Evolutionary conservation across 2,888 invertebrate genomes (phyloP).

Genomic region (Epistrophe grossulariae): DNA sequence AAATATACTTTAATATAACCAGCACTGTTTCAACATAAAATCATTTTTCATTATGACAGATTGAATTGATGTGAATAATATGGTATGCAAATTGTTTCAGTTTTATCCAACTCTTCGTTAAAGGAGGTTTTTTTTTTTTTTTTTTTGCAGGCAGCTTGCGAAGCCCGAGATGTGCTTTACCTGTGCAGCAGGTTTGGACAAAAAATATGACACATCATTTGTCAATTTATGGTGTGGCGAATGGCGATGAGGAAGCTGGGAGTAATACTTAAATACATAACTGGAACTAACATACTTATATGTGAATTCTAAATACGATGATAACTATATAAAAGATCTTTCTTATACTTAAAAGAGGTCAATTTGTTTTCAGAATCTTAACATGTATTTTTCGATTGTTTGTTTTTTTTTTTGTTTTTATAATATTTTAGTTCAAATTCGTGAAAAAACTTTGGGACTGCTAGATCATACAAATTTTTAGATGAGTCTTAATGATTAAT

Average conservation of each 20-base stretch:
- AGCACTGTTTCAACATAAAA: conserved; percentile 56
- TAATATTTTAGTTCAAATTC: too few species aligned
- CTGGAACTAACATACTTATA: not conserved
- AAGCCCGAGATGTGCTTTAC: not conserved
- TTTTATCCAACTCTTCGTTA: conserved; percentile 55
- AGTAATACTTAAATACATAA: not conserved
- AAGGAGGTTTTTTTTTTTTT: conserved; percentile 12
- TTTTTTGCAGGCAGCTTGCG: not conserved
- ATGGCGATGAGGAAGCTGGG: not conserved
- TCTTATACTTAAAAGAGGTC: too few species aligned
- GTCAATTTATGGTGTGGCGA: conserved; percentile 2
- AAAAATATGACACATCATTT: conserved; percentile 35
- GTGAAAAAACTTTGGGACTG: too few species aligned
- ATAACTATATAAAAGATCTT: too few species aligned
- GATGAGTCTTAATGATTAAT: too few species aligned
- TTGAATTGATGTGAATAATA: conserved; percentile 78
- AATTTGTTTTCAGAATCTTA: too few species aligned
- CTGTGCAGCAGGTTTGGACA: conserved; percentile 13
- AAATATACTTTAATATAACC: conserved; percentile 29
- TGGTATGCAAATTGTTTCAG: conserved; percentile 79
- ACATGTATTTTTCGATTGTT: too few species aligned
- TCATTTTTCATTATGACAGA: conserved; percentile 78
- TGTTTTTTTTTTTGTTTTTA: too few species aligned
- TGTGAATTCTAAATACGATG: too few species aligned
- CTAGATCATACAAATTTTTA: too few species aligned